phyloP scores from a whole-genome alignment of 2,888 invertebrate genomes.

The Lobophora halterata region DNA sequence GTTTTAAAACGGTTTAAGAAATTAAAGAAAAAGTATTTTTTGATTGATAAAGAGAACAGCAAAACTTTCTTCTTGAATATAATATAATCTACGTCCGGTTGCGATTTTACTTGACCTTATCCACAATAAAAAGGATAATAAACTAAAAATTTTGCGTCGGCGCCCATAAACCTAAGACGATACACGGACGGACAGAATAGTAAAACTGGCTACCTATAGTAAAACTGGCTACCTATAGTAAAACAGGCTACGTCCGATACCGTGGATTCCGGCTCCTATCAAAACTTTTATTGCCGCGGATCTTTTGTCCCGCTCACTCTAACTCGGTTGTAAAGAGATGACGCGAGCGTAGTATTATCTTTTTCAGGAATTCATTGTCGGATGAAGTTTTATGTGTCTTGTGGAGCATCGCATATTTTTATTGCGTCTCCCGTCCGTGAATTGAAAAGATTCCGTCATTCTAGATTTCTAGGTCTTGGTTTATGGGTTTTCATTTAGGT shows the following conservation, averaged over 20 bases:
- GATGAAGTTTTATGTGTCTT: conserved; percentile 72
- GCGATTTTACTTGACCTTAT: conserved; percentile 37
- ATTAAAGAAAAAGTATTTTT: too few species aligned
- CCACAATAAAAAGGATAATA: conserved; percentile 51
- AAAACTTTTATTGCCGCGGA: conserved; percentile 72
- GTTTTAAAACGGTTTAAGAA: too few species aligned
- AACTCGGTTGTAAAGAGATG: conserved; percentile 64
- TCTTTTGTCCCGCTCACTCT: conserved; percentile 66
- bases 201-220: conserved; percentile 70
- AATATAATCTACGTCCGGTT: conserved; percentile 36
- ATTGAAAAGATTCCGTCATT: conserved; percentile 61
- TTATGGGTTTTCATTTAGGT: conserved; percentile 29
- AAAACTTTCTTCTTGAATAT: not conserved
- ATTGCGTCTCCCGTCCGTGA: conserved; percentile 59
- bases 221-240: conserved; percentile 62
- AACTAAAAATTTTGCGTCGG: conserved; percentile 61
- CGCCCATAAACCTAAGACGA: conserved; percentile 64
- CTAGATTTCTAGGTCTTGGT: conserved; percentile 38
- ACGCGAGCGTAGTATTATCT: conserved; percentile 63
- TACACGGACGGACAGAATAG: conserved; percentile 54
- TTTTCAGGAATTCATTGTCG: conserved; percentile 80
- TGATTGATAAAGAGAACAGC: too few species aligned
- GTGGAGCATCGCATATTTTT: conserved; percentile 75
- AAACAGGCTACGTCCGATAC: conserved; percentile 71
- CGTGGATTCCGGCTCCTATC: conserved; percentile 73